Evolutionary conservation across 2,888 invertebrate species (phyloP), one percentile per base, ranked within the genome.

Genomic region (Tetranychus piercei): DNA sequence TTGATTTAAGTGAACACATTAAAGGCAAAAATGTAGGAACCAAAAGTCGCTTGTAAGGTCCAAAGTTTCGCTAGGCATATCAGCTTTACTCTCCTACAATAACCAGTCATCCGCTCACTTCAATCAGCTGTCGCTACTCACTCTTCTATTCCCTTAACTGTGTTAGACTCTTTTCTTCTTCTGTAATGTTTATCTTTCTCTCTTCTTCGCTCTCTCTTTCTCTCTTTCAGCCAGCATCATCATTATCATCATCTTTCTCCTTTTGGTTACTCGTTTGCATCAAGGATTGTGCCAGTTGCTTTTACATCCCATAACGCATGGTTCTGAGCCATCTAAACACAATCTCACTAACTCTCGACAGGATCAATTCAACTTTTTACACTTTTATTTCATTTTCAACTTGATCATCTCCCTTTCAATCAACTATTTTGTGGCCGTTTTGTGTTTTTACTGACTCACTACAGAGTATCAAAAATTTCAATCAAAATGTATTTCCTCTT

Each of bases 121-220:
- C 34, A 34, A 34, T 34, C 34, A 34, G 34, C 69, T 69, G 15
- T 69, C 69, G 11, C 69, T 69, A 34, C 69, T 69, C 69, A 20
- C 69, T 18, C 11, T 69, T 9, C n/a, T 23, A 23, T 23, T 69
- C 69, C 34, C n/a, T 23, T 2, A 11, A 23, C n/a, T 69, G 15
- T 69, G 69, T 23, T 23, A 20, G 22, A 11, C 22, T 23, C 9
- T 23, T 9, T 69, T 23, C n/a, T n/a, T 9, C 69, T 69, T n/a
- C n/a, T n/a, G 11, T 69, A 9, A 20, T 69, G 69, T 69, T 69
- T n/a, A 69, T 20, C 72, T 72, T 44, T 34, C 71, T 44, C 71
- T 43, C 34, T 34, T 43, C n/a, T 43, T 43, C 34, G 8, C 44
- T 15, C 72, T 72, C 22, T 72, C 72, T 72, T 18, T 72, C 71